Conservation (phyloP, 2,113 vertebrate genomes). For the Zosterops hypoxanthus region DNA sequence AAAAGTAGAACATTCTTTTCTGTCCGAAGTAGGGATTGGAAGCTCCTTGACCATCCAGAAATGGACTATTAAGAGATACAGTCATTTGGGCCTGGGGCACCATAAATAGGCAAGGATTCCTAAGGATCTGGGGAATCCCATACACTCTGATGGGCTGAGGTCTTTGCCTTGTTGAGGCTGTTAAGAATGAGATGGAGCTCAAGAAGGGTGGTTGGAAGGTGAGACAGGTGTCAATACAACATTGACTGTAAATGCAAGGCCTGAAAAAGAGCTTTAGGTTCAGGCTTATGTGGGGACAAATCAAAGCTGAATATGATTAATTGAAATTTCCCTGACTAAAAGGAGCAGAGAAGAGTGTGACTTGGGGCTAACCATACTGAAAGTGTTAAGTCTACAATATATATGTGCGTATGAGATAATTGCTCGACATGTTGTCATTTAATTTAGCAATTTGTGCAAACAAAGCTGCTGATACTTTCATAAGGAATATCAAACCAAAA, state of each 20-base stretch:
- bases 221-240: accelerated
- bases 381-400: neutral
- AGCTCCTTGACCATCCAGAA: neutral
- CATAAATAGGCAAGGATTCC: neutral
- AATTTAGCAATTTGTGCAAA: neutral
- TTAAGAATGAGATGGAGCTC: neutral
- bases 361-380: neutral
- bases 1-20: neutral
- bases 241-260: neutral
- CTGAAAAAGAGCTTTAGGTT: neutral
- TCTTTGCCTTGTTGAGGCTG: neutral
- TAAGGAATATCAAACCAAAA: neutral
- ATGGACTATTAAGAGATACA: accelerated
- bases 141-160: neutral
- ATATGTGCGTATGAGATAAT: neutral
- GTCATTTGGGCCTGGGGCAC: neutral
- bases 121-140: neutral
- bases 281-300: neutral
- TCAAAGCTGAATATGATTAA: neutral
- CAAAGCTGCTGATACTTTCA: neutral
- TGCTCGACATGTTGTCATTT: neutral
- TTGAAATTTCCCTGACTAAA: neutral
- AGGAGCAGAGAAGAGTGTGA: neutral
- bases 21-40: neutral
- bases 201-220: neutral